phyloP scores from a whole-genome alignment of 92 coral and sea anemone species.

The Epizoanthus scotinus region DNA sequence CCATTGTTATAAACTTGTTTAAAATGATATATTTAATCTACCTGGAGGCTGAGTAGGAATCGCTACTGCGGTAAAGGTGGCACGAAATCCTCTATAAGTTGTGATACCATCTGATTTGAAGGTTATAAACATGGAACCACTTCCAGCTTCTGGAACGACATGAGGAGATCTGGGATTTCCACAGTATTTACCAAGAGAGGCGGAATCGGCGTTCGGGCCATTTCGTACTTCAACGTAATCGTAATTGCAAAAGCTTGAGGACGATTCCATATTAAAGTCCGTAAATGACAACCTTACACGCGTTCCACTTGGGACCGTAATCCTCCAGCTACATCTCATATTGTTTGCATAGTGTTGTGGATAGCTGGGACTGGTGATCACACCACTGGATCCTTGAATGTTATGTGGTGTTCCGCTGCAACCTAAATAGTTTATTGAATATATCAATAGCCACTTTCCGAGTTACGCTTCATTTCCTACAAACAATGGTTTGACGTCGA shows the following conservation, averaged over 20 bases:
- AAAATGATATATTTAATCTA: not conserved
- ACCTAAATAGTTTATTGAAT: too few relatives aligned
- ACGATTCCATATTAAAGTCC: too few relatives aligned
- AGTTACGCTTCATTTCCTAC: too few relatives aligned
- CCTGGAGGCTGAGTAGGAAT: too few relatives aligned
- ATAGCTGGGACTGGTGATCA: constrained; percentile 48
- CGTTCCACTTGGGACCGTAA: constrained; percentile 35
- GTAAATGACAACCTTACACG: not conserved
- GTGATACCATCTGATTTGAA: not conserved
- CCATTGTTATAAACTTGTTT: too few relatives aligned
- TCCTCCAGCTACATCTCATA: not conserved
- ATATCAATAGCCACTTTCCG: too few relatives aligned
- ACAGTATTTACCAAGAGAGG: constrained; percentile 25
- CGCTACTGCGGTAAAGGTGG: not conserved
- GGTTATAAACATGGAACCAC: constrained; percentile 16
- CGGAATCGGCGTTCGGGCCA: constrained; percentile 7
- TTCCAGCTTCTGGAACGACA: not conserved
- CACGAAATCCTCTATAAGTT: not conserved
- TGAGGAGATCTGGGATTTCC: constrained; percentile 9
- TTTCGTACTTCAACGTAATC: not conserved
- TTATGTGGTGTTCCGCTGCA: not conserved
- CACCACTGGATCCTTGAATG: constrained; percentile 11
- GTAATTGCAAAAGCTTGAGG: too few relatives aligned
- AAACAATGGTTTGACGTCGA: too few relatives aligned
- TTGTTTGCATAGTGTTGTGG: constrained; percentile 31